Conservation (phyloP, 1,140 invertebrate genomes). For the Drosophila bocki region DNA sequence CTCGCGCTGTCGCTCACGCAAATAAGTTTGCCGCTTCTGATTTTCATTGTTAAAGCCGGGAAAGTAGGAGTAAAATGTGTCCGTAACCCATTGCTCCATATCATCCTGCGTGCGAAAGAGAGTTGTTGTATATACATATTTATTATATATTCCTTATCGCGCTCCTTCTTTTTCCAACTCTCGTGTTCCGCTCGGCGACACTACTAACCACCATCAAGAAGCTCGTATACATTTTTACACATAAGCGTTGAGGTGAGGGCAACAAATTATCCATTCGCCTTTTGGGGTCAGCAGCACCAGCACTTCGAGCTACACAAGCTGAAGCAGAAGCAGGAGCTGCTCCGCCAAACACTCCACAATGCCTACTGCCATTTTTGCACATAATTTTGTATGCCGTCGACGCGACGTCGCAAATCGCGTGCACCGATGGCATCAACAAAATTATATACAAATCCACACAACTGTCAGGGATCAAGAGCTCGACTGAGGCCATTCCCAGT, state of each 20-base stretch:
- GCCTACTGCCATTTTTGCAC: conserved; percentile 78
- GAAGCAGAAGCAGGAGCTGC: conserved; percentile 52
- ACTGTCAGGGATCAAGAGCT: not conserved
- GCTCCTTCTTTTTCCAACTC: conserved; percentile 18
- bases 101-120: conserved; percentile 70
- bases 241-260: conserved; percentile 8
- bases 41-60: conserved; percentile 84
- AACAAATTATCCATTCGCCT: conserved; percentile 62
- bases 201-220: conserved; percentile 84
- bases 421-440: conserved; percentile 73
- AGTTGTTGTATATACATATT: conserved; percentile 31
- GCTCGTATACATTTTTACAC: conserved; percentile 74
- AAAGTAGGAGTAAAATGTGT: conserved; percentile 85
- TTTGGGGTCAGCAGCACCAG: conserved; percentile 72
- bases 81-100: conserved; percentile 85
- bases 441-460: conserved; percentile 59
- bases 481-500: conserved; percentile 25
- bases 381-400: conserved; percentile 76
- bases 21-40: conserved; percentile 81
- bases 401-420: conserved; percentile 71
- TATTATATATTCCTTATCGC: conserved; percentile 47
- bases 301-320: conserved; percentile 21
- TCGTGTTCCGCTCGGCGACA: conserved; percentile 50
- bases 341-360: conserved; percentile 66
- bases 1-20: conserved; percentile 81